Conservation (phyloP, 2,888 invertebrate species). For the Mythimna pallens region DNA sequence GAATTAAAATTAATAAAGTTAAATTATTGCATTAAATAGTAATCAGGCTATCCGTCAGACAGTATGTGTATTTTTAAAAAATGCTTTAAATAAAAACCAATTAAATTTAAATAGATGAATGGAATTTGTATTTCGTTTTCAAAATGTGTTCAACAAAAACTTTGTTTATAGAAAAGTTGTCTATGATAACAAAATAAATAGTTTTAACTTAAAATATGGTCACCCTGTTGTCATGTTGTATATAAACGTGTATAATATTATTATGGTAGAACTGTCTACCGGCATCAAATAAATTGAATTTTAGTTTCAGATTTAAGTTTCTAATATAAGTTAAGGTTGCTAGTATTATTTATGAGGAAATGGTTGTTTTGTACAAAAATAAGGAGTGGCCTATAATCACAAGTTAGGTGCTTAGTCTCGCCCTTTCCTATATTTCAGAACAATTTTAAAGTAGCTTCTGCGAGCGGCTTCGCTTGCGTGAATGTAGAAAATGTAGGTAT, state of each 20-base stretch:
- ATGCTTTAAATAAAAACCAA: too few species aligned
- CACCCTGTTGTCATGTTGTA: too few species aligned
- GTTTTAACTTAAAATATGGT: background rate
- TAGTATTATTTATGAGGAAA: background rate
- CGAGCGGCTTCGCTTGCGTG: too few species aligned
- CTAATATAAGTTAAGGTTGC: background rate
- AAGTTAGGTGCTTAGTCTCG: background rate
- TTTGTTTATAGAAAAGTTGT: background rate
- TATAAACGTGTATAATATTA: conserved; percentile 15
- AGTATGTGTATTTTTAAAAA: too few species aligned
- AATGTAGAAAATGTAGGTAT: too few species aligned
- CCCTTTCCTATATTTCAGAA: background rate
- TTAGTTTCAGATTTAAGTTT: conserved; percentile 6
- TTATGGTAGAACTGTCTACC: background rate
- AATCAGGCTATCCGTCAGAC: too few species aligned
- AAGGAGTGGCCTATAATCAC: background rate
- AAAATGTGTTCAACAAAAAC: background rate
- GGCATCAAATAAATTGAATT: conserved; percentile 8
- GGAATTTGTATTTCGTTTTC: background rate
- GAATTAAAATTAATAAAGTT: too few species aligned
- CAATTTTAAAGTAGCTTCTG: conserved; percentile 1
- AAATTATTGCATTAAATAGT: too few species aligned
- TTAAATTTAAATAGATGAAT: too few species aligned
- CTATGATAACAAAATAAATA: background rate
- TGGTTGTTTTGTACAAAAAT: background rate